Evolutionary conservation across 2,113 vertebrate genomes (phyloP), one percentile per base, ranked within the genome.

Genomic region (Rattus rattus): DNA sequence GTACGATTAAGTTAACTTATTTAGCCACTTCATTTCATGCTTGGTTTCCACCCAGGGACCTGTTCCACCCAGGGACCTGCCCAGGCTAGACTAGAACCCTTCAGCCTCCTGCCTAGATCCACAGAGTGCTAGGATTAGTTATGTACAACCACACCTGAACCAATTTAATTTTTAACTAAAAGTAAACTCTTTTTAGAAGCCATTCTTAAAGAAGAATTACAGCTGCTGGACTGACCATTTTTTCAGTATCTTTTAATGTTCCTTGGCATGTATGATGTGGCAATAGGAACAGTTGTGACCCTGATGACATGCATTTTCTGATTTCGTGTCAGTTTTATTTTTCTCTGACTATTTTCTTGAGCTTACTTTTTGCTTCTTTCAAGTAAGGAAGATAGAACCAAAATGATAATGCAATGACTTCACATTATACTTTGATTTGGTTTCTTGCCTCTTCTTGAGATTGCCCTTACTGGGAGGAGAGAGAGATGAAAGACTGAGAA

Each of bases 401-500:
- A 59, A 85, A 75, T 77, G 77, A 22, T 49, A 95, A 54, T 72
- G 70, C 43, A 84, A 47, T 93, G 56, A 56, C 24, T 80, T 89
- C 70, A 80, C 54, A 67, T 96, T 86, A 73, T 70, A 94, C 13
- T 75, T 90, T 28, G 20, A 70, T 77, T 86, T 47, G 47, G 61
- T 94, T 94, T 79, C 59, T 92, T 83, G 4, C 54, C 88, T 96
- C 65, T 86, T 43, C n/a, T 92, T 89, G 65, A 95, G 73, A 96
- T 91, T 95, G 36, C 52, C 92, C n/a, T 91, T 52, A 76, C 67
- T 76, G 59, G 36, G 2, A 7, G 22, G 90, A 90, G n/a, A 81
- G 52, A 89, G 39, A 94, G 77, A 91, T 61, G 61, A 95, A 97
- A 95, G 86, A 90, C 47, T 52, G 36, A 85, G 75, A 94, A 94